A percentile compares a stretch with the other conserved stretches of the same genome.
These are phyloP conservation scores for Alviniconcha strummeri DNA, from an alignment of 2,888 invertebrate genomes.

Conservation along the genomic window DNA sequence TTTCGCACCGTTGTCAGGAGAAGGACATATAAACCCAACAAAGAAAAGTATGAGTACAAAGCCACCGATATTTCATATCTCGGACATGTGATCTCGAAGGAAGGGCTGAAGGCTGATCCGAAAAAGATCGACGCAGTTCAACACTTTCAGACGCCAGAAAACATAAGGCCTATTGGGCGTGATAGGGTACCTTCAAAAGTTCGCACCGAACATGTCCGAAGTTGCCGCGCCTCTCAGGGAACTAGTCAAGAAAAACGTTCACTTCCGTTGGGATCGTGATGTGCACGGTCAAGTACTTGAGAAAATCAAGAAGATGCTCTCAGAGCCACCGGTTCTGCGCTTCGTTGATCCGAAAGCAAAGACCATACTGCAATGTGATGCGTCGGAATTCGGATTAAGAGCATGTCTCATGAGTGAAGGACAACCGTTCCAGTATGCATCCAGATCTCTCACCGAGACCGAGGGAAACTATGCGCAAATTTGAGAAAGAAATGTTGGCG, in stretches of 20 bases:
- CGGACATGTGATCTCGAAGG: slow-evolving; percentile 35
- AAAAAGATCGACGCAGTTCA: slow-evolving; percentile 38
- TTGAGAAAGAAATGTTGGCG: slow-evolving; percentile 19
- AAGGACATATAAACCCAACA: slow-evolving; percentile 5
- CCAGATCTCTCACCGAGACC: slow-evolving; percentile 10
- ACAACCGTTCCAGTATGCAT: slow-evolving; percentile 12
- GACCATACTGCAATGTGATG: background rate
- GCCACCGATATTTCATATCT: slow-evolving; percentile 35
- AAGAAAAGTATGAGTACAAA: slow-evolving; percentile 18
- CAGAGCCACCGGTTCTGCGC: background rate
- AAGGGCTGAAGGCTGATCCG: slow-evolving; percentile 40
- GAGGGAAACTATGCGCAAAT: slow-evolving; percentile 5
- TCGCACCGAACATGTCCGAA: slow-evolving; percentile 40
- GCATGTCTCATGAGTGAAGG: slow-evolving; percentile 2
- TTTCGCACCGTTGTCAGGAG: background rate
- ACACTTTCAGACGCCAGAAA: slow-evolving; percentile 34
- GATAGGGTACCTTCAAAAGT: slow-evolving; percentile 41
- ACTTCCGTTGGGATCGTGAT: slow-evolving; percentile 34
- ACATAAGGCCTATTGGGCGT: slow-evolving; percentile 37
- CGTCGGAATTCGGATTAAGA: background rate
- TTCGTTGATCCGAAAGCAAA: slow-evolving; percentile 8
- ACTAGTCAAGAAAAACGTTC: slow-evolving; percentile 32
- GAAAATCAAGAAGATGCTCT: slow-evolving; percentile 24
- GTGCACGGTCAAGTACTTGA: slow-evolving; percentile 38
- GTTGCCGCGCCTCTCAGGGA: slow-evolving; percentile 35